These are phyloP conservation scores for Epistrophe eligans DNA, from an alignment of 2,888 invertebrate species.

Conservation along the genomic window DNA sequence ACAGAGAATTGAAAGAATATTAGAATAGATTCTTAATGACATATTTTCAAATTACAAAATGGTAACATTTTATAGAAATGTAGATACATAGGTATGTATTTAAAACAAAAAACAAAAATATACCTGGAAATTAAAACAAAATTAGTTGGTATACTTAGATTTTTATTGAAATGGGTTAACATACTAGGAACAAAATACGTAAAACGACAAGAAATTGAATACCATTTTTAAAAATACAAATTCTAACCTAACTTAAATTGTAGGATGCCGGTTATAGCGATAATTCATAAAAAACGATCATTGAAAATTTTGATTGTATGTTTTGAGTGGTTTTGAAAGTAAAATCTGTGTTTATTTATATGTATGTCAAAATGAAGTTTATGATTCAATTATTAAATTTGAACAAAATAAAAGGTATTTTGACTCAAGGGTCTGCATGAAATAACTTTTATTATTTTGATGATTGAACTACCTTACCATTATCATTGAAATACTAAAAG, in stretches of 20 bases:
- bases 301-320: too few species aligned
- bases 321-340: too few species aligned
- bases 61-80: neutral
- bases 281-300: too few species aligned
- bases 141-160: neutral
- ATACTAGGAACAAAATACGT: neutral
- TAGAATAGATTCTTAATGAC: conserved; percentile 12
- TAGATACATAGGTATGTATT: neutral
- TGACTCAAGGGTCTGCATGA: too few species aligned
- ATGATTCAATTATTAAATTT: too few species aligned
- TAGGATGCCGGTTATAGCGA: too few species aligned
- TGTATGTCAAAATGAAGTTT: too few species aligned
- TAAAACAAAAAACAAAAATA: conserved; percentile 1
- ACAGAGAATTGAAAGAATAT: conserved; percentile 48
- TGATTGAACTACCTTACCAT: too few species aligned
- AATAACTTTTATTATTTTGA: too few species aligned
- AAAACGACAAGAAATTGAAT: conserved; percentile 22
- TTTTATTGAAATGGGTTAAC: neutral
- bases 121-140: neutral
- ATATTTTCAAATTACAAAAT: neutral
- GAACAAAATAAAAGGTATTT: too few species aligned
- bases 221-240: neutral
- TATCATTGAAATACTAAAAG: too few species aligned
- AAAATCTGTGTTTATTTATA: too few species aligned
- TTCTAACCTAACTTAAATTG: neutral